Evolutionary conservation across 2,113 vertebrate species (phyloP), one percentile per base, ranked within the genome.

Genomic region (Channa maculata): DNA sequence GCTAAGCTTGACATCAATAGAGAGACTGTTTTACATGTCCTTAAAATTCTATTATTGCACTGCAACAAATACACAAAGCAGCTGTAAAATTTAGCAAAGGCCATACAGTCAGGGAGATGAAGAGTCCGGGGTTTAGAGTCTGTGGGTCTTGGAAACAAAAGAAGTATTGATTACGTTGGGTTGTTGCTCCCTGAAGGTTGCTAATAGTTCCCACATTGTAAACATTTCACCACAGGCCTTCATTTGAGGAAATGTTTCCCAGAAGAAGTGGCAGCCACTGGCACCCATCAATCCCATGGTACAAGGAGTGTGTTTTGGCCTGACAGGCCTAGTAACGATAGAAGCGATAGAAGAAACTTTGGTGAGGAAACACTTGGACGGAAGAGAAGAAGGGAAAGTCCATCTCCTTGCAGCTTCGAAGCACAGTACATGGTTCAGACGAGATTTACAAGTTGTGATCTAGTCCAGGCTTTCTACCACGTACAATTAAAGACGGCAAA

Each of bases 141-240:
- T 83, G 76, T n/a, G 87, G 86, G 58, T 83, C 80, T 9, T 44
- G 50, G 63, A 78, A 88, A 93, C 91, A 92, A 92, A 89, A 91
- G 88, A 73, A 63, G 69, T 86, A 90, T 89, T 89, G 90, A 91
- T 92, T 83, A 85, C 82, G 55, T 73, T 68, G 87, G 57, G 67
- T 69, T 84, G 82, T 86, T 89, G 86, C 87, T 83, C 83, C 68
- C 72, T 5, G 60, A 91, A 85, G 81, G 80, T 88, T 80, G 80
- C 79, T 85, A 86, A 93, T 90, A 79, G 86, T 84, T 85, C 76
- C 90, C 87, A 91, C 85, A 85, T 81, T 93, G 82, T 89, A 92
- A 92, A 92, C 82, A 76, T 87, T 89, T 86, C 82, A 88, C 90
- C 90, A 65, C 91, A 91, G 86, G 84, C 65, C 79, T 83, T 85